A percentile compares a stretch with the other conserved stretches of the same genome.
Conservation (phyloP, 2,113 vertebrate genomes). For the Pao palembangensis region DNA sequence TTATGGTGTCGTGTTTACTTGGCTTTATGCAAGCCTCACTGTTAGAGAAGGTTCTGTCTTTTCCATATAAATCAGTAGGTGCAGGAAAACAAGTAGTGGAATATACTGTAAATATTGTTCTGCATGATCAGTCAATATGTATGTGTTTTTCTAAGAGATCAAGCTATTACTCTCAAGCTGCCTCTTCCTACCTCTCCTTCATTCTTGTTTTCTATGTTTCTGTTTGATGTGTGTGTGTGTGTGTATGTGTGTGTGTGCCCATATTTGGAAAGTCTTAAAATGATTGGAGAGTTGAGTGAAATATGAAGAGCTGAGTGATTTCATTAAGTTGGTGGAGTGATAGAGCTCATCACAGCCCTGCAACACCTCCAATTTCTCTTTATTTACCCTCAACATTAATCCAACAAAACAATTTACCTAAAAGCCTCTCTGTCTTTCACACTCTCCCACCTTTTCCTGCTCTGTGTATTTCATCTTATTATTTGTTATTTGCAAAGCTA, state of each 20-base stretch:
- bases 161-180: slow-evolving; percentile 8
- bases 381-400: slow-evolving; percentile 71
- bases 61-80: slow-evolving; percentile 11
- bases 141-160: slow-evolving; percentile 28
- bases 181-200: slow-evolving; percentile 15
- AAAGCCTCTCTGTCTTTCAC: slow-evolving; percentile 52
- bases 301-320: slow-evolving; percentile 64
- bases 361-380: slow-evolving; percentile 53
- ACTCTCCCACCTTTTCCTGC: not conserved
- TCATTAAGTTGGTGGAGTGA: slow-evolving; percentile 66
- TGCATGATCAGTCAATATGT: no score
- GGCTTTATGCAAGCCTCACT: slow-evolving; percentile 10
- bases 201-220: slow-evolving; percentile 29
- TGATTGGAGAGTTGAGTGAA: slow-evolving; percentile 52
- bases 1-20: no score
- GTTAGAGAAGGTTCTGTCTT: slow-evolving; percentile 1
- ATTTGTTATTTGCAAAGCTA: slow-evolving; percentile 25
- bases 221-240: slow-evolving; percentile 30
- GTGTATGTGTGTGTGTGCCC: slow-evolving; percentile 3
- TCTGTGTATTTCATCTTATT: slow-evolving; percentile 28
- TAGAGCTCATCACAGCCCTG: slow-evolving; percentile 59
- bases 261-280: slow-evolving; percentile 43
- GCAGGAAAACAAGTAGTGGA: no score
- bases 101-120: no score
- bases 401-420: slow-evolving; percentile 65